These are phyloP conservation scores for Oreochromis niloticus DNA, from an alignment of 2,113 vertebrate species.

Conservation along the genomic window DNA sequence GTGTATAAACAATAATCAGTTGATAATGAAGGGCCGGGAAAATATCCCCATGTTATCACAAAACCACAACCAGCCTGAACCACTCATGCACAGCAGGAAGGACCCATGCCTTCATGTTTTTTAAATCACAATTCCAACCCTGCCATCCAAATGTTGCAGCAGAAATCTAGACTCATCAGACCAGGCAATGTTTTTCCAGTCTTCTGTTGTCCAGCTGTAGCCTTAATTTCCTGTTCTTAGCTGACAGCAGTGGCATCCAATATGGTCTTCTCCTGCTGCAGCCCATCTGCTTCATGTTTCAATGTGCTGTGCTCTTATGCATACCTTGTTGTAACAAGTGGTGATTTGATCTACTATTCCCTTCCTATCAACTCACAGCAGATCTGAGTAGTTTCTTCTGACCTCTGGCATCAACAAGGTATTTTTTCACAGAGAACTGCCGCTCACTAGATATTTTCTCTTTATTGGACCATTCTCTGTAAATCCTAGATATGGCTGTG, in stretches of 20 bases:
- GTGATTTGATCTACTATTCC: neutral
- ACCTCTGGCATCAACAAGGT: neutral
- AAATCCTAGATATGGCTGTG: neutral
- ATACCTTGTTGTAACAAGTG: neutral
- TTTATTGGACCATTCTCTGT: neutral
- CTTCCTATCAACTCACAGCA: neutral
- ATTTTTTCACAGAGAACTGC: neutral
- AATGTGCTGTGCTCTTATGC: neutral
- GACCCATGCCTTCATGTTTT: neutral
- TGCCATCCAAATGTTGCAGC: neutral
- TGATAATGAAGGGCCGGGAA: neutral
- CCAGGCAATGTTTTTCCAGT: neutral
- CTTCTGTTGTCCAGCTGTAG: neutral
- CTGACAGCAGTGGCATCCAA: neutral
- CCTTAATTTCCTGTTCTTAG: neutral
- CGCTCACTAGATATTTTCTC: neutral
- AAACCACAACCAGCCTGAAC: neutral
- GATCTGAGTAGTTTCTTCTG: neutral
- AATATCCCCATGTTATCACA: neutral
- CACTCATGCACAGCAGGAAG: neutral
- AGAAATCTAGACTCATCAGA: neutral
- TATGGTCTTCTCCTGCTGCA: neutral
- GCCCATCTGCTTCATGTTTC: neutral
- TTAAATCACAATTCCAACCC: neutral
- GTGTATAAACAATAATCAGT: neutral